A percentile compares a stretch with the other conserved stretches of the same genome.
phyloP scores from a whole-genome alignment of 53 echinoderm and acorn worm species.

The Stichopus horrens region DNA sequence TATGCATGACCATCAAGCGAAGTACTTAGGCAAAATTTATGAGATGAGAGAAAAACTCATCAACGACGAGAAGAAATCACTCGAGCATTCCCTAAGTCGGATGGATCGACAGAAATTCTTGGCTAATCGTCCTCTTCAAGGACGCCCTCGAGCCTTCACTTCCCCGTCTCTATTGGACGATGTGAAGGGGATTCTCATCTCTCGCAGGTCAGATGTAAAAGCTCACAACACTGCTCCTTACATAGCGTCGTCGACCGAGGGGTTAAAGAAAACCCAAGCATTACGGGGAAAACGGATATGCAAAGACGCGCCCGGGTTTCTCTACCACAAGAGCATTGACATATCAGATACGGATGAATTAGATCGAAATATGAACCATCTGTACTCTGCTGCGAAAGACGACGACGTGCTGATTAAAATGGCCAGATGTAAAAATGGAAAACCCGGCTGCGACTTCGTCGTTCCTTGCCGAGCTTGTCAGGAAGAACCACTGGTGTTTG shows the following conservation, averaged over 20 bases:
- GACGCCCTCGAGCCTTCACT: slow-evolving; percentile 40
- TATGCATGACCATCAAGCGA: slow-evolving; percentile 62
- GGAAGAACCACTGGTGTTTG: not conserved
- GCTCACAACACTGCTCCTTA: not conserved
- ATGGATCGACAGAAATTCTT: slow-evolving; percentile 15
- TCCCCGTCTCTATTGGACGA: slow-evolving; percentile 35
- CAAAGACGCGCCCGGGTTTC: not conserved
- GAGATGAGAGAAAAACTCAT: slow-evolving; percentile 61
- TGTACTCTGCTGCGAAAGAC: not conserved
- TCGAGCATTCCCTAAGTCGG: slow-evolving; percentile 23
- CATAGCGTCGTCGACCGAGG: not conserved
- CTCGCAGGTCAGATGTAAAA: slow-evolving; percentile 24
- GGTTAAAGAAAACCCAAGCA: not conserved
- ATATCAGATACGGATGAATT: not conserved
- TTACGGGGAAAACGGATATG: not conserved
- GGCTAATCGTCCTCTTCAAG: slow-evolving; percentile 1
- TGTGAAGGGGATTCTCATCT: slow-evolving; percentile 38
- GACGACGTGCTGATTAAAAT: slow-evolving; percentile 21
- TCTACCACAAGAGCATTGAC: not conserved
- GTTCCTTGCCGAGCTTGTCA: slow-evolving; percentile 6
- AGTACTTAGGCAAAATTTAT: slow-evolving; percentile 57
- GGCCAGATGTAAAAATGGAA: not conserved
- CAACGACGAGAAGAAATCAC: slow-evolving; percentile 43
- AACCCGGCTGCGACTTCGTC: not conserved
- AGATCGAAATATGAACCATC: not conserved